Base-by-base conservation (phyloP, 2,888 invertebrate genomes). In the Dexiosoma caninum region DNA sequence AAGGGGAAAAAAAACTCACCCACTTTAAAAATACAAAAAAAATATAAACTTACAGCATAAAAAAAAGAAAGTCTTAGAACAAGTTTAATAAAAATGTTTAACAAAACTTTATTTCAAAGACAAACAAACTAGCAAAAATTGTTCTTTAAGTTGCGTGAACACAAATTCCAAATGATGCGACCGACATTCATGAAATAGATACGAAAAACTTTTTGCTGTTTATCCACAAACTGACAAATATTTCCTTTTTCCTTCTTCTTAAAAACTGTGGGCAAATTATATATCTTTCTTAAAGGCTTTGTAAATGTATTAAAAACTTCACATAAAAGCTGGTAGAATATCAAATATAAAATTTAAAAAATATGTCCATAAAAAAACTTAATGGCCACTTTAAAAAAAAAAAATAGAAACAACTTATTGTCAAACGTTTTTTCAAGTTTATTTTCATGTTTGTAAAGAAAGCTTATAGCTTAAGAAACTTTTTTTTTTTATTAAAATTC, bases 261-360 rank as follows among this genome's bases (percentile, higher is more conserved):
- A 32, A 72, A 30, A 46, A 46, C 23, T 66, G 71, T 30, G 27
- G 21, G 21, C n/a, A 62, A 40, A 32, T 19, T 51, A 37, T 27
- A 23, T 49, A 12, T 49, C 46, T 37, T 49, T 49, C n/a, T 37
- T 49, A 16, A 4, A 42, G 16, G 16, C 9, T 5, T 27, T 51
- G 3, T 2, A 23, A 23, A 6, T 23, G n/a, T n/a, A n/a, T 30
- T 2, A 21, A 3, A 55, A 35, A 10, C 21, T 21, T 19, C 35
- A 21, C 32, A n/a, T 10, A 55, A n/a, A 55, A 35, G 27, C 14
- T 51, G 4, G 9, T 14, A 4, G 1, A 27, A 51, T 14, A 6
- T 55, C 32, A 8, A 35, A n/a, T 35, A 55, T 19, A 32, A 6
- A 55, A 35, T 1, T 9, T 21, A 12, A 55, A 55, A 35, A 2